These are phyloP conservation scores for Eudemis profundana DNA, from an alignment of 2,888 invertebrate genomes.

Conservation along the genomic window DNA sequence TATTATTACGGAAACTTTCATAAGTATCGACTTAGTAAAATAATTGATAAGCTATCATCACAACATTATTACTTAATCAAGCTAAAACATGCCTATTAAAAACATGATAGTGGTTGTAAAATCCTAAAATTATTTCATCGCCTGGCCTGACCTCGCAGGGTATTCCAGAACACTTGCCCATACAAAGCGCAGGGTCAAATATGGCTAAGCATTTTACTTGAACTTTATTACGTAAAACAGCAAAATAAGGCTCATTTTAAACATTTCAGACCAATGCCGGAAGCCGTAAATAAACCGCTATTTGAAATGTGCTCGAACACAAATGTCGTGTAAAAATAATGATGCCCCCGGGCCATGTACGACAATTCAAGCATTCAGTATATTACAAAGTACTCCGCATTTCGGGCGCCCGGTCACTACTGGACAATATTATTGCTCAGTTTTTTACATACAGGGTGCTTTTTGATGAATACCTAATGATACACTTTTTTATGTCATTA, in stretches of 20 bases:
- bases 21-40: no score
- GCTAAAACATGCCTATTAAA: no score
- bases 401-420: neutral
- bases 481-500: no score
- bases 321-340: conserved; percentile 66
- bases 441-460: no score
- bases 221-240: conserved; percentile 9
- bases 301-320: conserved; percentile 69
- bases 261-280: conserved; percentile 49
- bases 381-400: neutral
- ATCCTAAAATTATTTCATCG: no score
- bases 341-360: conserved; percentile 67
- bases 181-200: no score
- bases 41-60: no score
- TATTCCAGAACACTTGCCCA: conserved; percentile 8
- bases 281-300: conserved; percentile 75
- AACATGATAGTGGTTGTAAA: no score
- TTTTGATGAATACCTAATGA: no score
- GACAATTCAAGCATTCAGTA: conserved; percentile 58
- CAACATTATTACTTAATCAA: no score
- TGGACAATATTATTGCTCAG: conserved; percentile 5
- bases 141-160: no score
- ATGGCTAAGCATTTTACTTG: conserved; percentile 4
- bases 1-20: no score
- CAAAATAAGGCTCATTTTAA: conserved; percentile 15